Evolutionary conservation across 2,113 vertebrate species (phyloP).

Genomic region (Todiramphus saurophagus): DNA sequence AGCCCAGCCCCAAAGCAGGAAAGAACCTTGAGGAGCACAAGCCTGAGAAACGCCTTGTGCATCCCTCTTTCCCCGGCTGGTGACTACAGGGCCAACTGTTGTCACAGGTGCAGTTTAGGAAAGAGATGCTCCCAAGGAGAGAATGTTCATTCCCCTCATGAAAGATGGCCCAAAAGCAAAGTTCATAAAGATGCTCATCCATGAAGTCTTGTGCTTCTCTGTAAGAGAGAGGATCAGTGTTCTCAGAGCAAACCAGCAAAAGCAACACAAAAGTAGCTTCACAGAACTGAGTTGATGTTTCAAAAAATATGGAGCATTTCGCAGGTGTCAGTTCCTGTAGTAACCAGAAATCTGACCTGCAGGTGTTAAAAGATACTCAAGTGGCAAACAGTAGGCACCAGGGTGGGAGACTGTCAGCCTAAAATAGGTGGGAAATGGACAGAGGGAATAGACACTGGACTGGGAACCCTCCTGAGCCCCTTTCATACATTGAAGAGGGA

Average conservation of each 20-base stretch:
- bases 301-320: neutral
- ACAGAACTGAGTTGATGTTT: neutral
- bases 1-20: neutral
- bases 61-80: neutral
- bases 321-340: neutral
- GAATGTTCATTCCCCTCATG: neutral
- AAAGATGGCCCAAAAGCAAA: neutral
- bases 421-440: neutral
- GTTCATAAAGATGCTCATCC: neutral
- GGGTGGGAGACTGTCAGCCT: neutral
- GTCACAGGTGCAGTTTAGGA: neutral
- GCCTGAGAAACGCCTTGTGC: neutral
- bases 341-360: neutral
- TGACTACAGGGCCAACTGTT: neutral
- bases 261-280: neutral
- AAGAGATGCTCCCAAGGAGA: neutral
- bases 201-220: neutral
- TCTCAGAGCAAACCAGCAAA: neutral
- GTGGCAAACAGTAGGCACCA: neutral
- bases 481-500: neutral
- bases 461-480: neutral
- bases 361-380: neutral
- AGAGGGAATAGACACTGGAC: neutral
- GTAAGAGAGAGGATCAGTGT: neutral
- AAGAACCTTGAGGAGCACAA: neutral